Evolutionary conservation across 2,888 invertebrate species (phyloP), one percentile per base, ranked within the genome.

Genomic region (Ormia ochracea): DNA sequence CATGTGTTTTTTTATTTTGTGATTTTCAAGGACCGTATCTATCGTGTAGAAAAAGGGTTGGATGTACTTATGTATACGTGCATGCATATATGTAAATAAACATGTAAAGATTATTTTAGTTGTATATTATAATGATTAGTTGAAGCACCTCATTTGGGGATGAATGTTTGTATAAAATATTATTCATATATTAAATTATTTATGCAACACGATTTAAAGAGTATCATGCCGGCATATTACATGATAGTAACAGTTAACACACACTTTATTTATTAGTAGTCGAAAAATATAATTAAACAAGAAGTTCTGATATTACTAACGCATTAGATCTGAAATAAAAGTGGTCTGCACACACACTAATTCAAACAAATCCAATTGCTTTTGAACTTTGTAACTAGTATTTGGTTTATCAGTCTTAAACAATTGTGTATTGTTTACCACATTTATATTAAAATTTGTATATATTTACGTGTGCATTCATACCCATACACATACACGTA

Each of bases 261-360:
- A 72, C 72, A 66, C 54, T 59, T 72, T 61, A 78, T 59, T 54
- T 61, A 63, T 48, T 36, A 36, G 52, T 12, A 26, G 38, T 31
- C 59, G 14, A 73, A 54, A 70, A 73, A 68, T 36, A 66, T 73
- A 73, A 72, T 73, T 78, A 72, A 66, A 19, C 58, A 69, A 72
- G 66, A 59, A 73, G 73, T 66, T 73, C 72, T 54, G 78, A 61
- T 78, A 66, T 78, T 72, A 73, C 52, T 38, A 54, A 41, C 33
- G 72, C 17, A 72, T 78, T 78, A 78, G 72, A 72, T 45, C 45
- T 72, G 65, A 52, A 78, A 68, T 78, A 73, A 38, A 52, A 54
- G 10, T 45, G 9, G 23, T 50, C 48, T 31, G 7, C 21, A 31
- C 17, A 50, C 28, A 38, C 36, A 23, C 38, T 38, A 10, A 19